Conservation (phyloP, 2,888 invertebrate genomes). For the Falcaria lacertinaria region DNA sequence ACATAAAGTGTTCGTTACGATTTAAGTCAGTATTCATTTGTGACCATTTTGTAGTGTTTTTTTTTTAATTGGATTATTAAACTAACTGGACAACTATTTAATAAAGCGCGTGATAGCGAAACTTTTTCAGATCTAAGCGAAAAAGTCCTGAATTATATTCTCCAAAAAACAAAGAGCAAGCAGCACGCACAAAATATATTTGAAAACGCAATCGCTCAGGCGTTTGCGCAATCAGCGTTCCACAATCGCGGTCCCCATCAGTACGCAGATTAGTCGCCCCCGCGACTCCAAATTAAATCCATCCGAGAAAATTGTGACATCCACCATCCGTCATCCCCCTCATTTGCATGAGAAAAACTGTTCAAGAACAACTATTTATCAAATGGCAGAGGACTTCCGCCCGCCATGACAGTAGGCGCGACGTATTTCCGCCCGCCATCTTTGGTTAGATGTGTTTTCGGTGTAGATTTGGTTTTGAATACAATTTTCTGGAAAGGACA, state of each 20-base stretch:
- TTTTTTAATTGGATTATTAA: no score
- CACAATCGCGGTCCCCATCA: conserved; percentile 26
- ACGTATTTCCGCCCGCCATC: conserved; percentile 72
- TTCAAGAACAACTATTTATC: conserved; percentile 79
- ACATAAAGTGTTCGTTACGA: no score
- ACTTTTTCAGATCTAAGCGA: no score
- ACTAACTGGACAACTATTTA: no score
- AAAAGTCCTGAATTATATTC: no score
- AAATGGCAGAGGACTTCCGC: conserved; percentile 75
- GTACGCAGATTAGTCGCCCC: conserved; percentile 56
- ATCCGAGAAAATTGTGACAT: conserved; percentile 76
- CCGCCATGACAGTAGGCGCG: conserved; percentile 75
- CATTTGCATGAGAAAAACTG: conserved; percentile 79
- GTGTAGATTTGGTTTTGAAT: conserved; percentile 26
- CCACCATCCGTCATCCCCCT: conserved; percentile 76
- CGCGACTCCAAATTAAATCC: conserved; percentile 74
- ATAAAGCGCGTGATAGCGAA: no score
- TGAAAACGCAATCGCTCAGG: background rate
- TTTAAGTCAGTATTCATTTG: no score
- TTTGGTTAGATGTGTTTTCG: conserved; percentile 24
- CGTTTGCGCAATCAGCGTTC: conserved; percentile 43
- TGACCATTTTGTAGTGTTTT: no score
- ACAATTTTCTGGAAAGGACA: conserved; percentile 17
- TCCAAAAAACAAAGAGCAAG: no score
- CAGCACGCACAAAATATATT: no score